Evolutionary conservation across 1,140 invertebrate genomes (phyloP), one percentile per base, ranked within the genome.

Genomic region (Panulirus ornatus): DNA sequence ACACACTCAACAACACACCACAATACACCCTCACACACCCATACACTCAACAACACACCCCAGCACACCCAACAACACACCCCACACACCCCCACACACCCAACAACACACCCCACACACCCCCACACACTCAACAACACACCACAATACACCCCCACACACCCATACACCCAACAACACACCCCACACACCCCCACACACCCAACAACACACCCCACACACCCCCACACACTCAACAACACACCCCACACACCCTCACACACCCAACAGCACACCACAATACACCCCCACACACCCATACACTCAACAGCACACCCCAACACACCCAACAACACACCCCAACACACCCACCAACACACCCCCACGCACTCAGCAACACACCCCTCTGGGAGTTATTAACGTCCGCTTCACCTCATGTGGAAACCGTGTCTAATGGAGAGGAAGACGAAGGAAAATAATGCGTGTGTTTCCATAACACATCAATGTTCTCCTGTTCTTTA

Each of bases 301-400:
- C 40, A 83, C 54, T 58, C 34, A 58, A 30, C 54, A 30, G 58
- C 54, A 83, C 54, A 83, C 54, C 54, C 54, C 54, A 30, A 83
- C 54, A 83, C 54, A 83, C 54, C 54, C 36, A 83, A 30, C 54
- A 30, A 83, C 54, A 83, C 54, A 83, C 79, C 54, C 79, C 54
- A 44, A 82, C 79, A 82, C 79, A 82, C 79, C 51, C 79, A 82
- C 79, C 51, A 42, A 82, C 79, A 82, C 79, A 82, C 47, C 51
- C 79, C 51, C 79, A 82, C 79, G 54, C 79, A 82, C 79, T 58
- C 79, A 83, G 44, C 54, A 44, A 83, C 79, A 83, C 79, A 83
- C 79, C 54, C 22, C 27, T 34, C 51, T 9, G 78, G 78, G 76
- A 81, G 54, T 81, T 81, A 81, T 81, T 81, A 81, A 81, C 54